Evolutionary conservation across 2,113 vertebrate genomes (phyloP).

Genomic region (Silurus meridionalis): DNA sequence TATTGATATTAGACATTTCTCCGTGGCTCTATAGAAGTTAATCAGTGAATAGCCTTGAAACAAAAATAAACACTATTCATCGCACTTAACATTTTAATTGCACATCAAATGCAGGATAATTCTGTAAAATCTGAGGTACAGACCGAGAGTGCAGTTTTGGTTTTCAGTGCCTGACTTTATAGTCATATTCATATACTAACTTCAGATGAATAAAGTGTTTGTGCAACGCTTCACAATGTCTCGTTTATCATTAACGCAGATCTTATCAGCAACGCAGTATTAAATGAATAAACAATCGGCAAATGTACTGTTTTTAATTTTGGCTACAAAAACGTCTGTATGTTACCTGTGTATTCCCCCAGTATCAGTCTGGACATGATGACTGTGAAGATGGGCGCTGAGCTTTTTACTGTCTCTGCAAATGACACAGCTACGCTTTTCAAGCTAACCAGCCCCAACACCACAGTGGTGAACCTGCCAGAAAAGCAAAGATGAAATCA

Average conservation of each 20-base stretch:
- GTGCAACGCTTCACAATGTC: not conserved
- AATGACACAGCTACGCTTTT: conserved; percentile 96
- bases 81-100: not conserved
- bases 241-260: not conserved
- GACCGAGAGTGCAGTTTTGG: not conserved
- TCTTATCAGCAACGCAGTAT: not conserved
- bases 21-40: no score
- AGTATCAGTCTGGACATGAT: conserved; percentile 96
- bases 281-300: not conserved
- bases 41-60: not conserved
- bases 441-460: conserved; percentile 91
- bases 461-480: conserved; percentile 88
- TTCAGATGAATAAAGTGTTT: not conserved
- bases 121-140: not conserved
- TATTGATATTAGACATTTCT: not conserved
- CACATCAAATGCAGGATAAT: not conserved
- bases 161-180: not conserved
- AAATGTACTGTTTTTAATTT: not conserved
- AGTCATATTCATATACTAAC: not conserved
- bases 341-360: conserved; percentile 90
- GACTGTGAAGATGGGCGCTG: conserved; percentile 93
- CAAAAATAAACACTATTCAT: not conserved
- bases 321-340: not conserved
- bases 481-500: not conserved
- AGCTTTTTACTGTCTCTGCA: conserved; percentile 96